Percentiles rank a stretch among this genome's conserved stretches.
Evolutionary conservation across 2,113 vertebrate genomes (phyloP).

Genomic region (Cairina moschata): DNA sequence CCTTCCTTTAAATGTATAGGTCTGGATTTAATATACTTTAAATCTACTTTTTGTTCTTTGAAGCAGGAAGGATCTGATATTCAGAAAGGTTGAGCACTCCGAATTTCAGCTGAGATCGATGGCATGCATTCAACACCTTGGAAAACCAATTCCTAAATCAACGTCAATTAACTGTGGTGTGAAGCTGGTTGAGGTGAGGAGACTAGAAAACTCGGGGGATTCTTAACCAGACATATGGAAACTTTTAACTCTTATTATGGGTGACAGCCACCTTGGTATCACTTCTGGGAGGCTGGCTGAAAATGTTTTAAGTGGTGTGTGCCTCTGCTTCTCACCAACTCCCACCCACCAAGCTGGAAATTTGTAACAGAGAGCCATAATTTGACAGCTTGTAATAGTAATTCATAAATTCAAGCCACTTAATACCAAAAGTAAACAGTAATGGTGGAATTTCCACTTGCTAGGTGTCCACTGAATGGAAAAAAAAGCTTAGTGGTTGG

Average conservation of each 20-base stretch:
- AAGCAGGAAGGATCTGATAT: not conserved
- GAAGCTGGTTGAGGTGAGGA: not conserved
- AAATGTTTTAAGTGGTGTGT: not conserved
- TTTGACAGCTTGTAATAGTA: not conserved
- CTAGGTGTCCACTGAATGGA: fast-evolving
- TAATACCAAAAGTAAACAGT: not conserved
- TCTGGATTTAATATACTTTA: constrained; percentile 58
- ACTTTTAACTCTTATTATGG: not conserved
- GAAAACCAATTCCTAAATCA: constrained; percentile 25
- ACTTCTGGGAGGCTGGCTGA: not conserved
- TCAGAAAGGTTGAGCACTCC: not conserved
- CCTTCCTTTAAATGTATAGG: not conserved
- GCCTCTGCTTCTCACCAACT: not conserved
- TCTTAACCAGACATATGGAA: constrained; percentile 21
- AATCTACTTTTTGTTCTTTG: constrained; percentile 33
- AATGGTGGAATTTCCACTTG: not conserved
- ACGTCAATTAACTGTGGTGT: constrained; percentile 1
- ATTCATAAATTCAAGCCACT: not conserved
- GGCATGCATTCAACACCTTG: not conserved
- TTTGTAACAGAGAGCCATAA: not conserved
- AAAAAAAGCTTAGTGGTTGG: not conserved
- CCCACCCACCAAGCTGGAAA: not conserved
- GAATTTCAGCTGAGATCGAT: not conserved
- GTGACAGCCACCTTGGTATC: not conserved
- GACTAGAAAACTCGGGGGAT: not conserved